phyloP scores from a whole-genome alignment of 2,888 invertebrate genomes.

The Oligia latruncula region DNA sequence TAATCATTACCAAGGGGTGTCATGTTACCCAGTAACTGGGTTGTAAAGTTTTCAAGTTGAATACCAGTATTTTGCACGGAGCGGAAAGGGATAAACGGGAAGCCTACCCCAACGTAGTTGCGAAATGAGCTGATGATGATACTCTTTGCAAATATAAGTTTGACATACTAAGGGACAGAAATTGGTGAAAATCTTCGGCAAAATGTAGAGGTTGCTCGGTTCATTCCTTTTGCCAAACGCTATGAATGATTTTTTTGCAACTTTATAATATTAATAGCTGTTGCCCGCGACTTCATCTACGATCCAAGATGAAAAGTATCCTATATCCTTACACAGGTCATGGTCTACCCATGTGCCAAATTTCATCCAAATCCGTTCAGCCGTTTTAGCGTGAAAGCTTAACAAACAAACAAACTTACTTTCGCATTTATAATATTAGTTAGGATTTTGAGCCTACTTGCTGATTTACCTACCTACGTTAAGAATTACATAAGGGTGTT shows the following conservation, averaged over 20 bases:
- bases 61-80: neutral
- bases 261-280: neutral
- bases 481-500: neutral
- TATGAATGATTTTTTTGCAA: neutral
- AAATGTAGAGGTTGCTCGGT: neutral
- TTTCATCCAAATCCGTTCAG: no score
- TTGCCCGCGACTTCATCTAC: no score
- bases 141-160: neutral
- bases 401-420: no score
- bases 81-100: neutral
- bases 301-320: no score
- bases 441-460: neutral
- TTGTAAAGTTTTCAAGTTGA: neutral
- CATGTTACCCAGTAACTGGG: neutral
- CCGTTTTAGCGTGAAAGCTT: no score
- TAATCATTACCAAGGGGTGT: neutral
- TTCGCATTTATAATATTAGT: no score
- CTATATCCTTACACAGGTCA: no score
- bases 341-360: no score
- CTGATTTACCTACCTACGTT: neutral
- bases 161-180: neutral
- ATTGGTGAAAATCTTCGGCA: neutral
- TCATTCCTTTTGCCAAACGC: neutral
- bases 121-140: neutral
- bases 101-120: neutral